Evolutionary conservation across 2,113 vertebrate species (phyloP).

Genomic region (Steatornis caripensis): DNA sequence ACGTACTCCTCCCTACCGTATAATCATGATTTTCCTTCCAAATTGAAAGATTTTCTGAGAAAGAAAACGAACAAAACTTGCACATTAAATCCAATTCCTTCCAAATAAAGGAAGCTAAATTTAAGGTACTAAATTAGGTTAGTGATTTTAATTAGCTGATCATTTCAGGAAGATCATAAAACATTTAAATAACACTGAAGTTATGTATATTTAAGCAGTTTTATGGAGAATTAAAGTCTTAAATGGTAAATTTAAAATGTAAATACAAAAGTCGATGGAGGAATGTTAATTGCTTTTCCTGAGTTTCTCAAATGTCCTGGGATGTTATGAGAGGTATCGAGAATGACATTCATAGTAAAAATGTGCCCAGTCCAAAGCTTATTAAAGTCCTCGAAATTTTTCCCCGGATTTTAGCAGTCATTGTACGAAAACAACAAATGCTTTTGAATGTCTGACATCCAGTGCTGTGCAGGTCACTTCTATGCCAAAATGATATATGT

Average conservation of each 20-base stretch:
- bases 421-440: neutral
- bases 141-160: slow-evolving; percentile 72
- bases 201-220: slow-evolving; percentile 64
- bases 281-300: slow-evolving; percentile 50
- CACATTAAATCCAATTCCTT: slow-evolving; percentile 45
- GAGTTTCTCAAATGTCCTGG: slow-evolving; percentile 28
- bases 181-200: slow-evolving; percentile 68
- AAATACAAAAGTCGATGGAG: slow-evolving; percentile 32
- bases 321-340: slow-evolving; percentile 5
- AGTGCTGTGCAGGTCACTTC: neutral
- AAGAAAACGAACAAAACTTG: slow-evolving; percentile 60
- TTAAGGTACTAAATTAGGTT: slow-evolving; percentile 65
- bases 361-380: neutral
- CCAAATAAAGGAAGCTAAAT: slow-evolving; percentile 69
- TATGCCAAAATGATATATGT: neutral
- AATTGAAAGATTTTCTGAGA: slow-evolving; percentile 39
- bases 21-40: slow-evolving; percentile 40
- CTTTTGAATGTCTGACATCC: neutral
- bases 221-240: slow-evolving; percentile 68
- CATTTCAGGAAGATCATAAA: slow-evolving; percentile 73
- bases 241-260: slow-evolving; percentile 53
- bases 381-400: slow-evolving; percentile 20
- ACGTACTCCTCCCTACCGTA: neutral
- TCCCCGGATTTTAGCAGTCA: neutral
- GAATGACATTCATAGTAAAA: slow-evolving; percentile 14